Evolutionary conservation across 2,113 vertebrate species (phyloP), one percentile per base, ranked within the genome.

Genomic region (Dasyornis broadbenti): DNA sequence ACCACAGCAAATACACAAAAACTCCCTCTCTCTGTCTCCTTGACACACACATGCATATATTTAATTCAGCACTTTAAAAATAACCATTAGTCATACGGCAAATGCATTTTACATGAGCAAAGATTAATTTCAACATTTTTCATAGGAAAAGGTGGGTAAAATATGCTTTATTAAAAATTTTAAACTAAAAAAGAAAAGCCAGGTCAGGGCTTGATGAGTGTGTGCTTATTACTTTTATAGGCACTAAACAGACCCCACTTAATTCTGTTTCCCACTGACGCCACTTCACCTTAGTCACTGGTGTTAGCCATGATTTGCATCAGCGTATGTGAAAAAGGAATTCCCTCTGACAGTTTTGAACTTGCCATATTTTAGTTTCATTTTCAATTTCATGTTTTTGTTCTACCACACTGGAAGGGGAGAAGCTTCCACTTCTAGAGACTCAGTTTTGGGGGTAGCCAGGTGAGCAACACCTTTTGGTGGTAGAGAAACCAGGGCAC

Each of bases 281-380:
- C 90, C 90, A 86, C 65, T 86, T 93, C 64, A 71, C 72, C 86
- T 86, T 93, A 96, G 88, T 94, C 88, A 94, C 56, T 19, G 56
- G 49, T 68, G 69, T 68, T 86, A 86, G 90, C 53, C 37, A 24
- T 68, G 76, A 92, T 94, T 96, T 94, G 90, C 94, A 94, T 86
- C 69, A 71, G 64, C 0, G 0, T 52, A 35, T 79, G 86, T 30
- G 57, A 82, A 86, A 94, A 86, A 86, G 69, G 90, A 90, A 94
- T 93, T 90, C 82, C 77, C 57, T 96, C 72, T 40, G 52, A 94
- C 92, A 93, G 53, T 92, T 96, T 95, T 68, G 60, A 94, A 94
- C 94, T 94, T 94, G 88, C 68, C 68, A 8, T 52, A 28, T 70
- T 95, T 83, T 93, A 96, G 95, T 96, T 88, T 78, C 31, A 61